Conservation (phyloP, 2,888 invertebrate genomes). For the Polyploca ridens region DNA sequence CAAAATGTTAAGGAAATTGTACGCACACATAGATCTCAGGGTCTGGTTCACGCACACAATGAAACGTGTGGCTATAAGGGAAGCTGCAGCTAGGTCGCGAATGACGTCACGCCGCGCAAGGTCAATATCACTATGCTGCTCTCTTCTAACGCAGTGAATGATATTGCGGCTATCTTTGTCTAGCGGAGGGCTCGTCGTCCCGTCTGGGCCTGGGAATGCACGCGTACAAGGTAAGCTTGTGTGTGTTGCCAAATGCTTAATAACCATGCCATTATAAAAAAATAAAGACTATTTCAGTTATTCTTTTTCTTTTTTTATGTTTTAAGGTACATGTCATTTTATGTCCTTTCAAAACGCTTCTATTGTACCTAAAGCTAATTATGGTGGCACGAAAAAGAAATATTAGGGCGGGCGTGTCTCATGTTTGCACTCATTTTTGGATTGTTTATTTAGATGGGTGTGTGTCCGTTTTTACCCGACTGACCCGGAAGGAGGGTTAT, state of each 20-base stretch:
- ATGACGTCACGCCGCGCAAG: slow-evolving; percentile 85
- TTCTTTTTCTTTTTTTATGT: not conserved
- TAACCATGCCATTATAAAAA: not conserved
- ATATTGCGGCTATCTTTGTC: slow-evolving; percentile 45
- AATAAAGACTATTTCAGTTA: not conserved
- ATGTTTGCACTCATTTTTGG: slow-evolving; percentile 15
- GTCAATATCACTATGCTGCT: slow-evolving; percentile 75
- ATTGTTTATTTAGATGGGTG: no score
- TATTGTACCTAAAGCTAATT: no score
- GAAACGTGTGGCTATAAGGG: slow-evolving; percentile 37
- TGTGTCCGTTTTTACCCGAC: no score
- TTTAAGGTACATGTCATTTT: no score
- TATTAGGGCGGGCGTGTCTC: slow-evolving; percentile 11
- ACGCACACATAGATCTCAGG: slow-evolving; percentile 66
- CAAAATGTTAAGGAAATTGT: slow-evolving; percentile 29
- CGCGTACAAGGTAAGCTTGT: slow-evolving; percentile 30
- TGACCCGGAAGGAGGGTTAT: no score
- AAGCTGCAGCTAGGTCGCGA: slow-evolving; percentile 85
- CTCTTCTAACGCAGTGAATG: slow-evolving; percentile 45
- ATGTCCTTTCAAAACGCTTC: not conserved
- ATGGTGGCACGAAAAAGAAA: no score
- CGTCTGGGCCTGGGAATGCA: slow-evolving; percentile 73
- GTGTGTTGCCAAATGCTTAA: slow-evolving; percentile 21
- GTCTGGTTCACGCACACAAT: slow-evolving; percentile 77
- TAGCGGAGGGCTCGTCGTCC: slow-evolving; percentile 62